Conservation (phyloP, 2,888 invertebrate genomes). For the Calliphora vomitoria region DNA sequence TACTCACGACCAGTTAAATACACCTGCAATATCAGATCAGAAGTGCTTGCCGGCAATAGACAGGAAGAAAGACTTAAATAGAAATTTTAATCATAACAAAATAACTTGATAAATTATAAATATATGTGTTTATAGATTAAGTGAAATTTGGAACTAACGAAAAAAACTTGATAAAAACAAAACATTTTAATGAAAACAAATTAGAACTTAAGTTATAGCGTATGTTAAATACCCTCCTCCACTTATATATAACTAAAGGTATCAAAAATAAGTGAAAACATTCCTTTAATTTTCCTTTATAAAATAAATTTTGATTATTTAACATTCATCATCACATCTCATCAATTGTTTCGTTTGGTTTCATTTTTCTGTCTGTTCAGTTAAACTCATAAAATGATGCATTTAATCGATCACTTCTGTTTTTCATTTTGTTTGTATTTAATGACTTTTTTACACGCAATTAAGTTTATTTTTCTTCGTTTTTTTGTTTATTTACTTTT, state of each 20-base stretch:
- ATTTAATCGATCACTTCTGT: conserved; percentile 76
- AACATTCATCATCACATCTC: conserved; percentile 11
- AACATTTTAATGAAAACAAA: neutral
- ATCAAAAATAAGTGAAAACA: neutral
- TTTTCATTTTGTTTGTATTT: conserved; percentile 70
- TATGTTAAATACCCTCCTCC: too few species aligned
- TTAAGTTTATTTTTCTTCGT: conserved; percentile 54
- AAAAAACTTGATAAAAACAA: neutral
- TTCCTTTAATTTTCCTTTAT: conserved; percentile 5
- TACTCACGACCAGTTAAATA: too few species aligned
- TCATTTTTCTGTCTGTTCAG: conserved; percentile 12
- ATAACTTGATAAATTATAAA: neutral
- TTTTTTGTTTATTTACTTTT: conserved; percentile 40
- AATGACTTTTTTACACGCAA: conserved; percentile 69
- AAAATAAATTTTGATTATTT: neutral
- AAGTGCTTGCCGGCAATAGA: neutral
- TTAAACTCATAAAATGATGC: conserved; percentile 70
- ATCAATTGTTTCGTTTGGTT: conserved; percentile 11
- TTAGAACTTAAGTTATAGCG: too few species aligned
- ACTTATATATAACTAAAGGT: neutral
- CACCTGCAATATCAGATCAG: neutral
- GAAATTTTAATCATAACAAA: neutral
- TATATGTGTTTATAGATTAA: neutral
- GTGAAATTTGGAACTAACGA: neutral
- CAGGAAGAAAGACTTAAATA: neutral